Evolutionary conservation across 1,140 invertebrate species (phyloP), one percentile per base, ranked within the genome.

Genomic region (Wiebesia pumilae): DNA sequence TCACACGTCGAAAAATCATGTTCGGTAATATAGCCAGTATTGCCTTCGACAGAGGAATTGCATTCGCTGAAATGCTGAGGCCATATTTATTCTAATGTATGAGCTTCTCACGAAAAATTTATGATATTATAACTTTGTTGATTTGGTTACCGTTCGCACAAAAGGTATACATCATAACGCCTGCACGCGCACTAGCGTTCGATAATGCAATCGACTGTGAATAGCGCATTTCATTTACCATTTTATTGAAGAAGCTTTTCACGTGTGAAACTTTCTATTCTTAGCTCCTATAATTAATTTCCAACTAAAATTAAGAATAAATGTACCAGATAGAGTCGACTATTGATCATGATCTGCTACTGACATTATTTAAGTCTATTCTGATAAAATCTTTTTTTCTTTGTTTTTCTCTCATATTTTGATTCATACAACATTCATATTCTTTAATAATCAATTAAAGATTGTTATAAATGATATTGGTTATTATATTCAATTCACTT

Each of bases 111-210:
- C 54, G 38, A 84, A 84, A 84, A 84, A 84, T 84, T 84, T 84
- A 84, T 78, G 58, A 40, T 54, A 78, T 84, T 84, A 78, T 84
- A 84, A 84, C 73, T 78, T 51, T 30, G 82, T n/a, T 51, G 21
- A 62, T 40, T 75, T 43, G 35, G 71, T 19, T 75, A 75, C 1
- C 69, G 33, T 83, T 43, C 43, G 67, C 67, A 43, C 65, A 51
- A 69, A 67, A 47, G 35, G 14, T 38, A 83, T 77, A 83, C 51
- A 83, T 83, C 82, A 83, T 33, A 54, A 38, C 12, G 14, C 27
- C 30, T 4, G 35, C 58, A 80, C 79, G 35, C 38, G 67, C 67
- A 10, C 3, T 2, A n/a, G n/a, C 62, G 30, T 83, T 83, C 81
- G 47, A 75, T 83, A 58, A 75, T 35, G 35, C 83, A 84, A 78